A percentile compares a stretch with the other conserved stretches of the same genome.
These are phyloP conservation scores for Platalea minor DNA, from an alignment of 2,797 vertebrate genomes.

Conservation along the genomic window DNA sequence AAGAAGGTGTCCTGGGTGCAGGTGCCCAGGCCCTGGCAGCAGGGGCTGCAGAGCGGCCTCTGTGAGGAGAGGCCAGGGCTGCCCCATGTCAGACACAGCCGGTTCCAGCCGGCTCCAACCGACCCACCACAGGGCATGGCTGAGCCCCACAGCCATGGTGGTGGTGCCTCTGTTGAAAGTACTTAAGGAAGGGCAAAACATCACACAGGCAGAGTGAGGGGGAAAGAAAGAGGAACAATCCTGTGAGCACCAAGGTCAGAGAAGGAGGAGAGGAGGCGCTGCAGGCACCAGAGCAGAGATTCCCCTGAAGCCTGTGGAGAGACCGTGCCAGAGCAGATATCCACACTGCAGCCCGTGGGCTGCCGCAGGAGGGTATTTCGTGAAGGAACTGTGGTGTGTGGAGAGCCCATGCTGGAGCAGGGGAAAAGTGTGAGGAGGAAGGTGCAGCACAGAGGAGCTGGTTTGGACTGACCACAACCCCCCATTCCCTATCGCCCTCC, in stretches of 20 bases:
- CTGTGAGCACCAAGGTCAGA: not conserved
- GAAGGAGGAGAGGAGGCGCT: not conserved
- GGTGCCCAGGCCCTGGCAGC: accelerated
- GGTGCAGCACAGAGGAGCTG: not conserved
- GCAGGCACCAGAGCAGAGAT: not conserved
- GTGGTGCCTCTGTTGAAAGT: not conserved
- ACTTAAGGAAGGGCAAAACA: not conserved
- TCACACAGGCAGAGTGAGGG: not conserved
- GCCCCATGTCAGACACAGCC: accelerated
- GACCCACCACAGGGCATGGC: accelerated
- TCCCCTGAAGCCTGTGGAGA: not conserved
- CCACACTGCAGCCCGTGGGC: not conserved
- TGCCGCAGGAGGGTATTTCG: not conserved
- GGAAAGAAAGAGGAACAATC: not conserved
- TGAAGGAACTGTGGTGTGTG: not conserved
- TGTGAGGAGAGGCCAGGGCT: not conserved
- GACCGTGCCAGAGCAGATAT: too few relatives aligned
- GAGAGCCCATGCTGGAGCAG: accelerated
- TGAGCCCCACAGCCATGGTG: accelerated
- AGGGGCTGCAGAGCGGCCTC: too few relatives aligned
- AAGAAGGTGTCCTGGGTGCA: accelerated
- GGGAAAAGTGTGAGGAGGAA: not conserved
- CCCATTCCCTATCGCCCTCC: accelerated
- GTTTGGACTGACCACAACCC: not conserved
- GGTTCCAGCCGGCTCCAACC: not conserved